Evolutionary conservation across 1,140 invertebrate genomes (phyloP).

Genomic region (Drosophila gunungcola): DNA sequence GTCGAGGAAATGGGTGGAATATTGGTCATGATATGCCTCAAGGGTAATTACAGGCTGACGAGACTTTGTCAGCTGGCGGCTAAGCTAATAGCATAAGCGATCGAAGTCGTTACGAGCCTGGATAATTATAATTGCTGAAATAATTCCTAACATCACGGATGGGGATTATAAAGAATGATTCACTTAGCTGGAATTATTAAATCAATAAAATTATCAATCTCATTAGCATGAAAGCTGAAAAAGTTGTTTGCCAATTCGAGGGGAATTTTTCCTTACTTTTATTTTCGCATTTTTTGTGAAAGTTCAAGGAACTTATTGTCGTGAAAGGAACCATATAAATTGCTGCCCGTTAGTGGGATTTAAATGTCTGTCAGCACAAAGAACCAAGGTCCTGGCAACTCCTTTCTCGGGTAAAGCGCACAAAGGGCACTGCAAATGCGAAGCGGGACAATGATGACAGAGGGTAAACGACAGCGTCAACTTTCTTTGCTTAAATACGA

Average conservation of each 20-base stretch:
- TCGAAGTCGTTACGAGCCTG: slow-evolving; percentile 16
- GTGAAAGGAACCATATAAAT: slow-evolving; percentile 31
- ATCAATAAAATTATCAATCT: slow-evolving; percentile 70
- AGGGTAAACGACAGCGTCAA: not conserved
- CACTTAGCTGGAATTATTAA: slow-evolving; percentile 53
- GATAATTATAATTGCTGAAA: slow-evolving; percentile 56
- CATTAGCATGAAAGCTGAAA: slow-evolving; percentile 32
- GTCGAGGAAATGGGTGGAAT: slow-evolving; percentile 9
- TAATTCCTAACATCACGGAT: slow-evolving; percentile 31
- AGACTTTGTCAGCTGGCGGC: slow-evolving; percentile 28
- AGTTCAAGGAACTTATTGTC: slow-evolving; percentile 39
- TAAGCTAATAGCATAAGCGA: slow-evolving; percentile 29
- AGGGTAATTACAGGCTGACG: slow-evolving; percentile 27
- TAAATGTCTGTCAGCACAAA: slow-evolving; percentile 40
- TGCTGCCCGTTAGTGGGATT: slow-evolving; percentile 24
- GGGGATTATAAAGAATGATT: slow-evolving; percentile 21
- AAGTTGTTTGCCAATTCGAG: slow-evolving; percentile 23
- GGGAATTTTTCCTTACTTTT: not conserved
- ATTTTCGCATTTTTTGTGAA: not conserved
- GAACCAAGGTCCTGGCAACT: slow-evolving; percentile 16
- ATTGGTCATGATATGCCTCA: slow-evolving; percentile 19
- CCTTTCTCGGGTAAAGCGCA: slow-evolving; percentile 6
- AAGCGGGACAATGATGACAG: slow-evolving; percentile 1
- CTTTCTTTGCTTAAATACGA: slow-evolving; percentile 12
- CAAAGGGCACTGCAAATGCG: slow-evolving; percentile 40